Conservation (phyloP, 2,888 invertebrate genomes). For the Heteromurus nitidus region DNA sequence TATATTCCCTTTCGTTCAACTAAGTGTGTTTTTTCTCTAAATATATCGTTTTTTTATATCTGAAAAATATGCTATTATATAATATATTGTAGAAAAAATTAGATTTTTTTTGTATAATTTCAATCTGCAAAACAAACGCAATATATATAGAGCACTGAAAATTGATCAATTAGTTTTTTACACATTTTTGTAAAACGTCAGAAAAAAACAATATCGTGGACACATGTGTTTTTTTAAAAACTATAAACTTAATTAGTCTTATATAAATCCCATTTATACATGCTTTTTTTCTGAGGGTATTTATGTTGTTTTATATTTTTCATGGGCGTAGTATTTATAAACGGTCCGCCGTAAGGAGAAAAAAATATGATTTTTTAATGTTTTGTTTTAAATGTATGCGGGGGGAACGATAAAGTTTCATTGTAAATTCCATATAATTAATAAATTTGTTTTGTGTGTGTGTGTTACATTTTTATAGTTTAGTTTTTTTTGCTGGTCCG, state of each 20-base stretch:
- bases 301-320: too few relatives aligned
- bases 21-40: background rate
- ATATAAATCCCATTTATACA: too few relatives aligned
- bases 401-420: too few relatives aligned
- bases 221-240: too few relatives aligned
- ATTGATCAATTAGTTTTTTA: background rate
- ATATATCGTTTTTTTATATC: background rate
- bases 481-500: slow-evolving; percentile 26
- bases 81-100: background rate
- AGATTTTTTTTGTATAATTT: too few relatives aligned
- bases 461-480: background rate
- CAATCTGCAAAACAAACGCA: slow-evolving; percentile 7
- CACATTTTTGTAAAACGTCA: background rate
- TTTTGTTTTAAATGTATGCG: background rate
- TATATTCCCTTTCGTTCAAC: slow-evolving; percentile 16
- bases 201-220: too few relatives aligned
- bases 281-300: too few relatives aligned
- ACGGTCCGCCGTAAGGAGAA: background rate
- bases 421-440: too few relatives aligned
- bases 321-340: background rate
- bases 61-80: slow-evolving; percentile 12
- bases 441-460: too few relatives aligned
- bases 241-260: too few relatives aligned
- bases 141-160: background rate
- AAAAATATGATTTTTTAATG: background rate